phyloP scores from a whole-genome alignment of 2,113 vertebrate genomes.

The Struthidea cinerea region DNA sequence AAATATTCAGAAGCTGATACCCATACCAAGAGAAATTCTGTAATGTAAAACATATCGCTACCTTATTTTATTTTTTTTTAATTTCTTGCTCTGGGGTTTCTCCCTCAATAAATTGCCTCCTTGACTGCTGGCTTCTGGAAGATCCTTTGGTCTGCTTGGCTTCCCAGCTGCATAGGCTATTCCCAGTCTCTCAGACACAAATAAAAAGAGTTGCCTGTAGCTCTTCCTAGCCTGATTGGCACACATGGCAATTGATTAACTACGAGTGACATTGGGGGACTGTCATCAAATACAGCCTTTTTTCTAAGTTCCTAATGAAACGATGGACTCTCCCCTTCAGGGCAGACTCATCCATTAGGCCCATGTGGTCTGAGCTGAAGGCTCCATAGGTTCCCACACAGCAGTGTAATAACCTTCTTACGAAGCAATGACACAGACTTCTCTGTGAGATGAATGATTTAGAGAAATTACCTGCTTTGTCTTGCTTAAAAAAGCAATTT shows the following conservation, averaged over 20 bases:
- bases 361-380: neutral
- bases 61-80: conserved; percentile 44
- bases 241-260: conserved; percentile 47
- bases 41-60: conserved; percentile 66
- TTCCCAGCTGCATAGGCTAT: conserved; percentile 36
- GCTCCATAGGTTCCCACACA: neutral
- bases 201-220: conserved; percentile 55
- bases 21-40: conserved; percentile 63
- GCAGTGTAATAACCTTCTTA: neutral
- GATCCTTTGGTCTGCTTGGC: conserved; percentile 17
- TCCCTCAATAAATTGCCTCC: conserved; percentile 66
- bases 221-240: conserved; percentile 19
- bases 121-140: conserved; percentile 43
- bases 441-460: neutral
- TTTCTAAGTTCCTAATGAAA: conserved; percentile 21
- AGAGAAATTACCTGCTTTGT: neutral
- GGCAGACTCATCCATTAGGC: conserved; percentile 25
- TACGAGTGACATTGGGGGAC: conserved; percentile 9
- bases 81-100: conserved; percentile 73
- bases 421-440: neutral
- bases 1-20: conserved; percentile 75
- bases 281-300: neutral
- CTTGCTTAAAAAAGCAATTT: neutral
- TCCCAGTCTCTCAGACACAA: conserved; percentile 40
- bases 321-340: neutral